Percentiles rank a stretch among this genome's conserved stretches.
phyloP scores from a whole-genome alignment of 2,888 invertebrate species.

The Stenoptilia bipunctidactyla region DNA sequence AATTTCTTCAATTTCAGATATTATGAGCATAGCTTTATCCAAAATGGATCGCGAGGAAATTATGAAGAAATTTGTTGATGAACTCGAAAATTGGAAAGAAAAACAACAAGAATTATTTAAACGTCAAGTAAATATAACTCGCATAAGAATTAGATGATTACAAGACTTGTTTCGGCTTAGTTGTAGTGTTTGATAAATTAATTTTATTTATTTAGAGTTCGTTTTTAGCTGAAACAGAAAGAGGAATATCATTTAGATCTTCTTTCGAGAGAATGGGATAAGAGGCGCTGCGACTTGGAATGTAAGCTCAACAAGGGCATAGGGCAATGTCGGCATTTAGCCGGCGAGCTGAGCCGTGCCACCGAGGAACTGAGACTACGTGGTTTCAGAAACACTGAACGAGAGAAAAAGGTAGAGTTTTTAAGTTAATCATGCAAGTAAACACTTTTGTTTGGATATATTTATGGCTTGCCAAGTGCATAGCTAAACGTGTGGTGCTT shows the following conservation, averaged over 20 bases:
- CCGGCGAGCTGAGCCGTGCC: conserved; percentile 71
- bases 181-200: too few relatives aligned
- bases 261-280: conserved; percentile 70
- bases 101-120: conserved; percentile 75
- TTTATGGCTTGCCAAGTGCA: too few relatives aligned
- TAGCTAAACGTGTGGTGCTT: too few relatives aligned
- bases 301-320: conserved; percentile 68
- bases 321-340: conserved; percentile 72
- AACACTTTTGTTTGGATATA: too few relatives aligned
- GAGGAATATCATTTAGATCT: conserved; percentile 67
- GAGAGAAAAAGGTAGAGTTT: conserved; percentile 63
- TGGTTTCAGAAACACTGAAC: conserved; percentile 60
- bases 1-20: too few relatives aligned
- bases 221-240: conserved; percentile 63
- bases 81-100: conserved; percentile 81
- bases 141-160: too few relatives aligned
- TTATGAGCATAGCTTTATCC: conserved; percentile 28
- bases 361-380: conserved; percentile 67
- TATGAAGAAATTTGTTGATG: conserved; percentile 72
- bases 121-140: too few relatives aligned
- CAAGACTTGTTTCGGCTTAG: too few relatives aligned
- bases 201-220: too few relatives aligned
- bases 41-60: conserved; percentile 34
- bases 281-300: conserved; percentile 67
- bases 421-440: too few relatives aligned